phyloP scores from a whole-genome alignment of 2,797 vertebrate genomes.

The Sebastiscus tertius region DNA sequence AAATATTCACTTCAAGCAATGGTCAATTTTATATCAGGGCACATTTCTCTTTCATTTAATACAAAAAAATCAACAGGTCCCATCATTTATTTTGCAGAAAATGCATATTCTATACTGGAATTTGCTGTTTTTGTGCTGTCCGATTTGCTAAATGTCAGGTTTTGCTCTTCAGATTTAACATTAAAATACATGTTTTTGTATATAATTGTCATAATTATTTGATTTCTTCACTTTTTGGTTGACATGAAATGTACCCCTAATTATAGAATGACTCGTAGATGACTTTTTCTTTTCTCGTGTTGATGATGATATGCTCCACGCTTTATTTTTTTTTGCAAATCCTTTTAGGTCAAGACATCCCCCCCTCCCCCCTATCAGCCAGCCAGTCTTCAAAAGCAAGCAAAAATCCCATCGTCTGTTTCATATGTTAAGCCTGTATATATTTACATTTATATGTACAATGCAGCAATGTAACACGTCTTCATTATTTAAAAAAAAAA shows the following conservation, averaged over 20 bases:
- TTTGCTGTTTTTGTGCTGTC: no score
- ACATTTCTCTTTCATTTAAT: no score
- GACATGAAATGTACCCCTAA: no score
- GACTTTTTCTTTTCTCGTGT: conserved; percentile 19
- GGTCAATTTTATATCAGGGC: fast-evolving
- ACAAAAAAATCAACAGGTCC: no score
- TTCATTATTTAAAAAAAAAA: conserved; percentile 74
- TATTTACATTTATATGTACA: conserved; percentile 80
- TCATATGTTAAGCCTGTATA: conserved; percentile 64
- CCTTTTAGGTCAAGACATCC: conserved; percentile 39
- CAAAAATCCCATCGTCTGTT: conserved; percentile 61
- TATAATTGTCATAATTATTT: no score
- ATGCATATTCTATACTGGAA: no score
- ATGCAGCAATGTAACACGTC: conserved; percentile 79
- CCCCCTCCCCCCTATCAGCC: background rate
- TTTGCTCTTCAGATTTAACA: no score
- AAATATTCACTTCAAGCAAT: no score
- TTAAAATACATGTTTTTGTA: no score
- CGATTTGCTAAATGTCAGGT: no score
- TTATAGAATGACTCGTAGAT: background rate
- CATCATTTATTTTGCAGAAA: no score
- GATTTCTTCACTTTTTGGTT: no score
- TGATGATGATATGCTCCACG: conserved; percentile 40
- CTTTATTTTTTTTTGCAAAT: conserved; percentile 44
- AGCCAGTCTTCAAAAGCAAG: conserved; percentile 58